Conservation (phyloP, 2,888 invertebrate species). For the Oligia fasciuncula region DNA sequence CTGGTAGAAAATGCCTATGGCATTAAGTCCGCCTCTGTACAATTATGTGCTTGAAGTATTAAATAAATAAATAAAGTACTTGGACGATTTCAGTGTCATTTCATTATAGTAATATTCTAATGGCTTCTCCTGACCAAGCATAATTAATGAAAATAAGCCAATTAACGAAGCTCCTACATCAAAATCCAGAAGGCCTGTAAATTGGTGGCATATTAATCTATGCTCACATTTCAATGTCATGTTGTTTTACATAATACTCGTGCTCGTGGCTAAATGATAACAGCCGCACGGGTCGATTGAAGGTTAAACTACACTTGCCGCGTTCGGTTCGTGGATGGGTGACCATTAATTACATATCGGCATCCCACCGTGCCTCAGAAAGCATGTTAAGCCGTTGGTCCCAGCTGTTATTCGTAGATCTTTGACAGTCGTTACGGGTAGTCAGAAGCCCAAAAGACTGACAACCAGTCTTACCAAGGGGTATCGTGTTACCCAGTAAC, state of each 20-base stretch:
- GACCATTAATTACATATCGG: background rate
- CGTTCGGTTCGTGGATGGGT: background rate
- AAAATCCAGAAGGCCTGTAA: background rate
- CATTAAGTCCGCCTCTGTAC: too few relatives aligned
- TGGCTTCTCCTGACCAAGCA: background rate
- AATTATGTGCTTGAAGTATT: too few relatives aligned
- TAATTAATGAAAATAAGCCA: background rate
- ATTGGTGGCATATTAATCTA: background rate
- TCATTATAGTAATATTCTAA: background rate
- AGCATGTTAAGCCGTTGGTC: background rate
- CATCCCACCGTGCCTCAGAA: background rate
- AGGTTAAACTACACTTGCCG: background rate
- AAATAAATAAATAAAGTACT: too few relatives aligned
- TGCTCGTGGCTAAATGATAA: background rate
- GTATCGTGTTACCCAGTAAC: background rate
- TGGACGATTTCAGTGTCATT: background rate
- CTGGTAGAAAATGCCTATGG: too few relatives aligned
- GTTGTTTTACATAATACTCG: background rate
- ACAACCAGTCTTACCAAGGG: background rate
- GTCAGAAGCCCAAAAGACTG: background rate
- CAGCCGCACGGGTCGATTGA: background rate
- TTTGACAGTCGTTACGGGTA: background rate
- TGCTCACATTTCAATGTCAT: background rate
- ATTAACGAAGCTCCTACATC: background rate
- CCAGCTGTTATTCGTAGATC: background rate